phyloP scores from a whole-genome alignment of 2,797 vertebrate genomes.

The Liparis tanakae region DNA sequence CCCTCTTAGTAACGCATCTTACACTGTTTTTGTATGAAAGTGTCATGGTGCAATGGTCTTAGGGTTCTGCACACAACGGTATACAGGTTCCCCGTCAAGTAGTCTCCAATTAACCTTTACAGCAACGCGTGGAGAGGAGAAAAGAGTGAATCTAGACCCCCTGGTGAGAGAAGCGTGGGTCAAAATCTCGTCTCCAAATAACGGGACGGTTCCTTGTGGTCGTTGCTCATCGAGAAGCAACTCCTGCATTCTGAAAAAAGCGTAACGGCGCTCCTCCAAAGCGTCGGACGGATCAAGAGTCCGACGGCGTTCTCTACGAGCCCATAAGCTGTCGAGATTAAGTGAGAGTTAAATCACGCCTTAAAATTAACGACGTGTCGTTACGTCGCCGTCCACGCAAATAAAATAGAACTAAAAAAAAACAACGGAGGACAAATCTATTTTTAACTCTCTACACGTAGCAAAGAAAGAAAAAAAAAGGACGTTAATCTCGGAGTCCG shows the following conservation, averaged over 20 bases:
- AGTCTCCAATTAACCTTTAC: conserved; percentile 41
- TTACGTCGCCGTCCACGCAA: conserved; percentile 22
- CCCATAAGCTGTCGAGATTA: conserved; percentile 23
- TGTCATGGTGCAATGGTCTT: conserved; percentile 40
- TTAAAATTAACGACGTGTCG: conserved; percentile 20
- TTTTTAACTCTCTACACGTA: conserved; percentile 17
- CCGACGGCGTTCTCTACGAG: not conserved
- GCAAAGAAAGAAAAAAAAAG: conserved; percentile 13
- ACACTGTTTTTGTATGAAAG: not conserved
- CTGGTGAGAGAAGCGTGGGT: conserved; percentile 15
- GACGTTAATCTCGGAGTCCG: conserved; percentile 30
- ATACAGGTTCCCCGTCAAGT: conserved; percentile 54
- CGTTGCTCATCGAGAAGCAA: not conserved
- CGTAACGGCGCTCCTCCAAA: not conserved
- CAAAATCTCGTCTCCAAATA: conserved; percentile 6
- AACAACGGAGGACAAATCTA: conserved; percentile 1
- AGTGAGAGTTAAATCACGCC: conserved; percentile 12
- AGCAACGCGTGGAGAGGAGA: not conserved
- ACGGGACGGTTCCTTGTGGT: conserved; percentile 1
- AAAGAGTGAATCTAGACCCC: conserved; percentile 10
- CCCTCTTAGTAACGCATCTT: not conserved
- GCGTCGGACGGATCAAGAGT: not conserved
- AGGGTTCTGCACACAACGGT: conserved; percentile 26
- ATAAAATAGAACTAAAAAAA: not conserved
- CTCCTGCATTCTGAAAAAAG: conserved; percentile 9